phyloP scores from a whole-genome alignment of 2,113 vertebrate genomes.

The Polyodon spathula region DNA sequence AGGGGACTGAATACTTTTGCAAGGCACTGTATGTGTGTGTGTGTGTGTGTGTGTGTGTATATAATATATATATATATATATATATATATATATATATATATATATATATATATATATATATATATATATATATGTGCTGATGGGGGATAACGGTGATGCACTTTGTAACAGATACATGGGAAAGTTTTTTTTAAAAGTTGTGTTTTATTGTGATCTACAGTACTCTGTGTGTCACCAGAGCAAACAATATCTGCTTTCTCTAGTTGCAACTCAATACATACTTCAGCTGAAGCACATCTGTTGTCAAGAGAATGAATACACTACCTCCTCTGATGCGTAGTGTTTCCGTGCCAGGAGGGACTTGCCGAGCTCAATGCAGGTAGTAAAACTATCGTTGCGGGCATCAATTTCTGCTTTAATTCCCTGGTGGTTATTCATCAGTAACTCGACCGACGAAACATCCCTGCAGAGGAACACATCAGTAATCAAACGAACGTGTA shows the following conservation, averaged over 20 bases:
- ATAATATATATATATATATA: too few species aligned
- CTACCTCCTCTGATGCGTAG: constrained; percentile 88
- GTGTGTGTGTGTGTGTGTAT: too few species aligned
- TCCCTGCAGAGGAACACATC: constrained; percentile 55
- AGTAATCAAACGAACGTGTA: neutral
- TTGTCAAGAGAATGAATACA: fast-evolving
- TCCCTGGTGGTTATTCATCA: constrained; percentile 98
- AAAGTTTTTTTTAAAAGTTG: too few species aligned
- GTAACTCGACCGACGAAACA: constrained; percentile 87
- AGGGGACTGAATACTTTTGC: too few species aligned
- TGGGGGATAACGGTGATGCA: too few species aligned
- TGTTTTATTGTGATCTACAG: too few species aligned
- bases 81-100: too few species aligned
- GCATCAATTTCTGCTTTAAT: constrained; percentile 96
- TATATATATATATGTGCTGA: too few species aligned
- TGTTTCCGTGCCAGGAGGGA: constrained; percentile 84
- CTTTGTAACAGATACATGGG: too few species aligned
- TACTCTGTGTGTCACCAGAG: neutral
- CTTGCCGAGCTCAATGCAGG: constrained; percentile 90
- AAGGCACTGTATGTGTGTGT: too few species aligned
- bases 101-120: too few species aligned
- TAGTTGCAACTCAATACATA: neutral
- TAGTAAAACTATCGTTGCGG: constrained; percentile 88
- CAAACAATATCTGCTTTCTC: neutral
- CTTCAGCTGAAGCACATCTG: neutral